These are phyloP conservation scores for Drosophila sp. DNA, from an alignment of 1,140 invertebrate genomes.

Conservation along the genomic window DNA sequence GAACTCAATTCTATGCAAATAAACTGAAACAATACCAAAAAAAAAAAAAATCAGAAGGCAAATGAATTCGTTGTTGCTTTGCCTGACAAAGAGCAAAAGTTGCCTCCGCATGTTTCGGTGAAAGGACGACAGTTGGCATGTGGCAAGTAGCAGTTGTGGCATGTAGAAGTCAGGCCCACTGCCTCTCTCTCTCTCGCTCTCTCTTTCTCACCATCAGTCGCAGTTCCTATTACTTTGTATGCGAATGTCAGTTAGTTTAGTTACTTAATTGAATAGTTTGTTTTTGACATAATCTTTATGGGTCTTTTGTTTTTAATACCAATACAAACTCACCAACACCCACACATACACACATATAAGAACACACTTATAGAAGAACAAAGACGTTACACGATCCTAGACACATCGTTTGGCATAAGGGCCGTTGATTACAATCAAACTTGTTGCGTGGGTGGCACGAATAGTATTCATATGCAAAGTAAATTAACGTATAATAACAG, in stretches of 20 bases:
- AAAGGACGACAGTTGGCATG: slow-evolving; percentile 64
- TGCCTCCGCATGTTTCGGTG: slow-evolving; percentile 49
- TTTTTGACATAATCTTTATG: slow-evolving; percentile 83
- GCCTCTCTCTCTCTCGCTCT: not conserved
- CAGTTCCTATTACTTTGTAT: slow-evolving; percentile 11
- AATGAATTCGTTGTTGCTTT: slow-evolving; percentile 58
- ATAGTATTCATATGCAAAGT: slow-evolving; percentile 32
- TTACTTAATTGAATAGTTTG: slow-evolving; percentile 83
- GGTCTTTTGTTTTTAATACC: slow-evolving; percentile 78
- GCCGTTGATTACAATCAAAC: slow-evolving; percentile 71
- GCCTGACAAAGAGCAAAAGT: slow-evolving; percentile 70
- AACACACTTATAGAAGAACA: slow-evolving; percentile 38
- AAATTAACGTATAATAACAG: not conserved
- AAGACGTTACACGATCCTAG: slow-evolving; percentile 62
- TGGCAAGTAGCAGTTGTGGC: slow-evolving; percentile 31
- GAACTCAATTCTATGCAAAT: slow-evolving; percentile 66
- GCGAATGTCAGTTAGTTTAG: slow-evolving; percentile 80
- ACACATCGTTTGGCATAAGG: slow-evolving; percentile 72
- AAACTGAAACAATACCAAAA: slow-evolving; percentile 54
- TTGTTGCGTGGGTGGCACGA: slow-evolving; percentile 46
- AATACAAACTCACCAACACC: slow-evolving; percentile 44
- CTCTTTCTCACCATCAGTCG: slow-evolving; percentile 17
- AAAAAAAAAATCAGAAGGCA: slow-evolving; percentile 34
- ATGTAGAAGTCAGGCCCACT: slow-evolving; percentile 44
- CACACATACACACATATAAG: slow-evolving; percentile 5